Conservation (phyloP, 2,113 vertebrate species). For the Parotia lawesii region DNA sequence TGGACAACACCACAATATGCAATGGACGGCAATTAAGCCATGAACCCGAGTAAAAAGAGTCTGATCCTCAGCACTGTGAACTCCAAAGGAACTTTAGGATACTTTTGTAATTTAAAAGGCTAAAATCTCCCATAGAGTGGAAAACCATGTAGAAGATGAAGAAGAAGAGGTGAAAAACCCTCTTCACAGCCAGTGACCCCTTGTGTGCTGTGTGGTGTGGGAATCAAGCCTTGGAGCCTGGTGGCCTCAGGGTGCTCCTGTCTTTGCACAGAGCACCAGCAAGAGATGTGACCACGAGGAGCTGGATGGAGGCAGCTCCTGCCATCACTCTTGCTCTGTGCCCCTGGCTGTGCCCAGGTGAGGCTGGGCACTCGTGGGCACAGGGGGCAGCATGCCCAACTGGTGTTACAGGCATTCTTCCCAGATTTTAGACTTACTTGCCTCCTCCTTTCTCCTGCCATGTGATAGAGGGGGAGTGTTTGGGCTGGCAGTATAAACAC, state of each 20-base stretch:
- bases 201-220: rapidly evolving
- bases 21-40: neutral
- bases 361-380: neutral
- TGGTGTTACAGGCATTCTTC: neutral
- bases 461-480: neutral
- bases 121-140: neutral
- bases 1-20: neutral
- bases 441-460: neutral
- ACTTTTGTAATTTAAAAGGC: neutral
- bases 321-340: rapidly evolving
- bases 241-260: neutral
- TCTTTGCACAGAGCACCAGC: neutral
- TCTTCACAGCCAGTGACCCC: neutral
- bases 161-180: neutral
- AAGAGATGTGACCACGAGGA: rapidly evolving
- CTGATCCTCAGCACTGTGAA: neutral
- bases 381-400: neutral
- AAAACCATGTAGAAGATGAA: neutral
- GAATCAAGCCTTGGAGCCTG: neutral
- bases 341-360: neutral
- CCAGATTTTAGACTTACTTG: neutral
- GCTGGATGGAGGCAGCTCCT: rapidly evolving
- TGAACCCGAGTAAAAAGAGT: neutral
- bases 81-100: neutral
- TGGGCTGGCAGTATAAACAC: neutral